Evolutionary conservation across 2,113 vertebrate species (phyloP).

Genomic region (Carassius gibelio): DNA sequence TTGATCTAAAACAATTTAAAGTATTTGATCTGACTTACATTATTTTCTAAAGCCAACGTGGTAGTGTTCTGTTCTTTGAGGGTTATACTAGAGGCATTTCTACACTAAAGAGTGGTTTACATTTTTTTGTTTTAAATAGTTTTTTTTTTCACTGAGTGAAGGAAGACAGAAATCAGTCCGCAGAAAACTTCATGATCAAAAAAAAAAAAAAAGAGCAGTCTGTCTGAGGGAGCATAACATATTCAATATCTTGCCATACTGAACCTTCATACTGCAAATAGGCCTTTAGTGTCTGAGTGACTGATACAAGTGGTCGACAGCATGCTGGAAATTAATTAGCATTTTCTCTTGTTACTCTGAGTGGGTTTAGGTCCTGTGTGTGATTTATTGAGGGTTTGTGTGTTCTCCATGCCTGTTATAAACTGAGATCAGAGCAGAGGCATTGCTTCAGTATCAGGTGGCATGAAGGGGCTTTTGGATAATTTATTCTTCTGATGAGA

Average conservation of each 20-base stretch:
- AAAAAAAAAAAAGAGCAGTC: too few species aligned
- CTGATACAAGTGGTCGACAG: not conserved
- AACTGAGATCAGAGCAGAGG: not conserved
- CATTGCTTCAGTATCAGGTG: conserved; percentile 41
- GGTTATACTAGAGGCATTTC: not conserved
- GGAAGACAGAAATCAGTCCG: not conserved
- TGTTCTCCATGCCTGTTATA: conserved; percentile 17
- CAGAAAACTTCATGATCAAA: too few species aligned
- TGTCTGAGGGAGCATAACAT: not conserved
- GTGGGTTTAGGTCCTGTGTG: not conserved
- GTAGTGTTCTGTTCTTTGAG: not conserved
- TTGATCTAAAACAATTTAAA: too few species aligned
- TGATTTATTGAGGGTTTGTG: conserved; percentile 29
- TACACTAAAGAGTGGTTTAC: not conserved
- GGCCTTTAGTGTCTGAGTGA: not conserved
- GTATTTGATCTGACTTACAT: not conserved
- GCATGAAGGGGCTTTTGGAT: not conserved
- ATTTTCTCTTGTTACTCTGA: conserved; percentile 13
- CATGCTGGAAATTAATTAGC: conserved; percentile 33
- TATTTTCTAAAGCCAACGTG: not conserved
- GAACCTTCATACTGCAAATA: not conserved
- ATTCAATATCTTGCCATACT: not conserved
- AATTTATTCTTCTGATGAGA: conserved; percentile 44
- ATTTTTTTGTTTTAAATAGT: too few species aligned
- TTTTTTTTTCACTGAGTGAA: not conserved